Evolutionary conservation across 1,140 invertebrate genomes (phyloP).

Genomic region (Drosophila tani): DNA sequence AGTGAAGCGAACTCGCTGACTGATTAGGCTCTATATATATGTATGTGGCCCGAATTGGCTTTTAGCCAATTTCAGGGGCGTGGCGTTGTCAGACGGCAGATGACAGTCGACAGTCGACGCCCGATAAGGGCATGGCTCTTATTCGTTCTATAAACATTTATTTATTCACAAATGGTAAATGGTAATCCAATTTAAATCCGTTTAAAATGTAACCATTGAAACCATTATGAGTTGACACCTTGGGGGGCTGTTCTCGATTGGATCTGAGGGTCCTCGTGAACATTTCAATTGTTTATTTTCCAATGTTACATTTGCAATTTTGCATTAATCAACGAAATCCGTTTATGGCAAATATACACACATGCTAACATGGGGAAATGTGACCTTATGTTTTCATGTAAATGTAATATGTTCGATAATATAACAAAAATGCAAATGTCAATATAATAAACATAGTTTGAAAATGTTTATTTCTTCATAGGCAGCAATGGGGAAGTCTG

Average conservation of each 20-base stretch:
- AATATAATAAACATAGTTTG: not conserved
- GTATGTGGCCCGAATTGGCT: conserved; percentile 39
- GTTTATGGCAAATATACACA: not conserved
- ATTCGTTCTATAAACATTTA: conserved; percentile 9
- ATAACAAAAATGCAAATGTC: not conserved
- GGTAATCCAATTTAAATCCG: conserved; percentile 46
- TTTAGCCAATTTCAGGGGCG: conserved; percentile 44
- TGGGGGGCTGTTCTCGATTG: conserved; percentile 21
- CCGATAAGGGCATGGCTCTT: conserved; percentile 41
- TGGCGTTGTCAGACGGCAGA: conserved; percentile 30
- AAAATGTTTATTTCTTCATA: too few species aligned
- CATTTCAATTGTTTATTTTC: conserved; percentile 13
- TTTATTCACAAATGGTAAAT: conserved; percentile 44
- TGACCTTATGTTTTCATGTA: not conserved
- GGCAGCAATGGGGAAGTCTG: too few species aligned
- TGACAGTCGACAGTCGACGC: conserved; percentile 30
- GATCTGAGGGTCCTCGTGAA: not conserved
- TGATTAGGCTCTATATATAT: conserved; percentile 58
- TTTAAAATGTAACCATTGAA: conserved; percentile 34
- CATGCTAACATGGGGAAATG: not conserved
- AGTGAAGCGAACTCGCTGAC: conserved; percentile 48
- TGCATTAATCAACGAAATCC: conserved; percentile 11
- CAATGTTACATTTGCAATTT: not conserved
- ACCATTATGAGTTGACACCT: conserved; percentile 41
- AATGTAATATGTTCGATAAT: not conserved